Conservation (phyloP, 2,797 vertebrate species). For the Lycodopsis pacificus region DNA sequence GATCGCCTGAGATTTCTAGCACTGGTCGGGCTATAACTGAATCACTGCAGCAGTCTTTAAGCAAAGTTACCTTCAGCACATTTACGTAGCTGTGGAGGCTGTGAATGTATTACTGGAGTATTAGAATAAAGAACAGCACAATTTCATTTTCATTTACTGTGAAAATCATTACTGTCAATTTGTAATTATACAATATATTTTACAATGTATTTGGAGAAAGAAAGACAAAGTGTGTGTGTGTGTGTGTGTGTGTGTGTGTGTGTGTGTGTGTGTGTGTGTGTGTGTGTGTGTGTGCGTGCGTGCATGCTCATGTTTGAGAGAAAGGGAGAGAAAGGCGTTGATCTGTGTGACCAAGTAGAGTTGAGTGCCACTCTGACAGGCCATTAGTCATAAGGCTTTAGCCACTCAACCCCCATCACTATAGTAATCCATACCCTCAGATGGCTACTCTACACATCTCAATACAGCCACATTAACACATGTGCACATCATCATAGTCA, state of each 20-base stretch:
- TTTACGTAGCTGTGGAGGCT: background rate
- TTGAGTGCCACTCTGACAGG: constrained; percentile 88
- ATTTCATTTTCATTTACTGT: background rate
- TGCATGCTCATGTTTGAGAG: constrained; percentile 14
- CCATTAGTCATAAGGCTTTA: constrained; percentile 79
- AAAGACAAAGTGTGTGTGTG: background rate
- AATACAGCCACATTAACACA: constrained; percentile 60
- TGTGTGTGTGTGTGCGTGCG: constrained; percentile 6
- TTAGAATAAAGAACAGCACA: background rate
- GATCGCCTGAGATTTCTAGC: background rate
- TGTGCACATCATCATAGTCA: constrained; percentile 54
- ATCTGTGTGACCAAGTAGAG: constrained; percentile 93
- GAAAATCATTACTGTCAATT: background rate
- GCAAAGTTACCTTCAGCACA: background rate
- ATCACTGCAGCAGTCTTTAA: background rate
- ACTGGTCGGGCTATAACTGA: background rate
- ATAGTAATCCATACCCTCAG: constrained; percentile 93
- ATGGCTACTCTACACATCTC: constrained; percentile 62
- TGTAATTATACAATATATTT: background rate
- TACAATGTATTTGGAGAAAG: background rate
- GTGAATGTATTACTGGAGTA: background rate
- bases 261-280: constrained; percentile 5
- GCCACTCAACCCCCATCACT: constrained; percentile 85
- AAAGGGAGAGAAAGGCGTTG: constrained; percentile 87
- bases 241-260: constrained; percentile 9